Evolutionary conservation across 2,888 invertebrate genomes (phyloP).

Genomic region (Plagodis pulveraria): DNA sequence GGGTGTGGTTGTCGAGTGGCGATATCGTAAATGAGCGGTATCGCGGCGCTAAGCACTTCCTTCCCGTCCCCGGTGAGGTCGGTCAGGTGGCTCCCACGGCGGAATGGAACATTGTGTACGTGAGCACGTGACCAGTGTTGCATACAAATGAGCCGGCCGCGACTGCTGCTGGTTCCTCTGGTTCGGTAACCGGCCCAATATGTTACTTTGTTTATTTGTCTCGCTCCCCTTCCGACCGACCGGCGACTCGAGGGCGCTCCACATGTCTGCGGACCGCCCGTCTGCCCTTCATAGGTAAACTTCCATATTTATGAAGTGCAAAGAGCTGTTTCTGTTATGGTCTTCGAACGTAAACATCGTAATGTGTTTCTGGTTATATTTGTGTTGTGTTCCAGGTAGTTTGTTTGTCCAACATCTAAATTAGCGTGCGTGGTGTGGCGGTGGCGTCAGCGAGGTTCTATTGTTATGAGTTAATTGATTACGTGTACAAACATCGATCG

Average conservation of each 20-base stretch:
- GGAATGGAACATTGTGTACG: background rate
- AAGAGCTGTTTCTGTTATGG: background rate
- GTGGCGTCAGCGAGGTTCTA: too few relatives aligned
- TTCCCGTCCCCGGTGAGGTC: background rate
- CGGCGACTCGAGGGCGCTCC: background rate
- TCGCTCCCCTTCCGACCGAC: slow-evolving; percentile 11
- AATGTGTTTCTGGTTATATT: too few relatives aligned
- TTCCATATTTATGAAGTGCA: slow-evolving; percentile 12
- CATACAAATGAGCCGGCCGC: slow-evolving; percentile 1
- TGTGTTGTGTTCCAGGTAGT: too few relatives aligned
- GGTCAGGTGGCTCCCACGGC: slow-evolving; percentile 2
- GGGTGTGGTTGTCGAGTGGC: background rate
- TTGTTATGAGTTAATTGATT: too few relatives aligned
- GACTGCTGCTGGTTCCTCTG: too few relatives aligned
- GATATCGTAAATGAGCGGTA: slow-evolving; percentile 6
- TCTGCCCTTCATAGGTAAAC: slow-evolving; percentile 9
- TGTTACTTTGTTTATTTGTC: slow-evolving; percentile 16
- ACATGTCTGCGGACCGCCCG: background rate
- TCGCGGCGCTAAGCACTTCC: slow-evolving; percentile 5
- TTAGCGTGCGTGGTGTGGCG: too few relatives aligned
- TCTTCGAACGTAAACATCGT: slow-evolving; percentile 1
- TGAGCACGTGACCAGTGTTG: background rate
- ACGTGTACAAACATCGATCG: too few relatives aligned
- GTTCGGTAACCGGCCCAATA: slow-evolving; percentile 5
- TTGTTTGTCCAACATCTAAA: too few relatives aligned